Evolutionary conservation across 1,140 invertebrate species (phyloP).

Genomic region (Drosophila pseudoobscura): DNA sequence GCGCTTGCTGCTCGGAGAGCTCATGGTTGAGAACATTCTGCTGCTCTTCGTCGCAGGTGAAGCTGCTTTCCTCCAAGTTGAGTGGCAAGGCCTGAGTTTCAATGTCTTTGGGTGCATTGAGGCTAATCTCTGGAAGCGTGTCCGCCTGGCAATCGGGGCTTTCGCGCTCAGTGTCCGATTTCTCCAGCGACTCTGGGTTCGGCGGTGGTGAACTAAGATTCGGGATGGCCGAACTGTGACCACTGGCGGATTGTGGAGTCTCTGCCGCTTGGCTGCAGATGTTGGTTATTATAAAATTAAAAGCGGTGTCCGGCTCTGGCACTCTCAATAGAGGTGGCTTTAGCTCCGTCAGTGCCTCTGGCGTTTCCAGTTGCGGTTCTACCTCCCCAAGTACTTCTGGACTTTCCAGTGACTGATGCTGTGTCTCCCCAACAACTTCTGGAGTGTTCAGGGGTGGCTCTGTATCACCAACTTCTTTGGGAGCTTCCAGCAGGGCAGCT

Average conservation of each 20-base stretch:
- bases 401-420: no score
- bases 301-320: neutral
- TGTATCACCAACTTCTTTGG: no score
- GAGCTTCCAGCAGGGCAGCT: no score
- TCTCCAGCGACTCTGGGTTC: neutral
- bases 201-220: neutral
- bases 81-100: conserved; percentile 44
- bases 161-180: neutral
- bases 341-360: neutral
- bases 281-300: conserved; percentile 62
- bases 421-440: no score
- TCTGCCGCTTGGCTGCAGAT: conserved; percentile 56
- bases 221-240: neutral
- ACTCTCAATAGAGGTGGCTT: neutral
- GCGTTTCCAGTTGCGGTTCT: no score
- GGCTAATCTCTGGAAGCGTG: conserved; percentile 13
- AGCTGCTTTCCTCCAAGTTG: conserved; percentile 10
- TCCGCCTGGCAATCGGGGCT: neutral
- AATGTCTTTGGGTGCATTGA: conserved; percentile 51
- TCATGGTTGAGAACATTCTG: conserved; percentile 77
- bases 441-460: no score
- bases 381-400: no score
- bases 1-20: conserved; percentile 36
- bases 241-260: no score
- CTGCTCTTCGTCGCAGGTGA: conserved; percentile 64